Conservation (phyloP, 1,140 invertebrate genomes). For the Parasteatoda tepidariorum region DNA sequence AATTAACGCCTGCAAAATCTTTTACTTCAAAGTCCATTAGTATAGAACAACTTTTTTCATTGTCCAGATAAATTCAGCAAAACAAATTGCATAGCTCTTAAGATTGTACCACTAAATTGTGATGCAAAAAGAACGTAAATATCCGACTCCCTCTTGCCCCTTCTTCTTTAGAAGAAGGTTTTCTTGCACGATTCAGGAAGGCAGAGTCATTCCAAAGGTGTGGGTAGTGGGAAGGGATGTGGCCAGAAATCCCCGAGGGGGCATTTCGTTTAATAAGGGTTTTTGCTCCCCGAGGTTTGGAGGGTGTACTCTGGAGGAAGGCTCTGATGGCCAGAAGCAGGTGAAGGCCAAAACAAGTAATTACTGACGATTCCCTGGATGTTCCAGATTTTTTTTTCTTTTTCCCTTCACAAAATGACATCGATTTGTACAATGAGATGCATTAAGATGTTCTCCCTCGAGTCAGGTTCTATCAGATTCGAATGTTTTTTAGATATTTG, state of each 20-base stretch:
- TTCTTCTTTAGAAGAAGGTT: neutral
- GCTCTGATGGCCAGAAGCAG: conserved; percentile 37
- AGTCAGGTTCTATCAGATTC: too few species aligned
- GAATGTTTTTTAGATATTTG: too few species aligned
- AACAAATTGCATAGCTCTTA: conserved; percentile 8
- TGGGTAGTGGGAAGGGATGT: conserved; percentile 9
- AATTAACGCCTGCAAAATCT: too few species aligned
- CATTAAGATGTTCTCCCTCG: neutral
- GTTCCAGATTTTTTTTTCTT: neutral
- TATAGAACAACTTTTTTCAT: too few species aligned
- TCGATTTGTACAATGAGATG: neutral
- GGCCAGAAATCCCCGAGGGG: neutral
- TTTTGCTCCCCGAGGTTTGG: neutral
- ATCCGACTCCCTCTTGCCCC: neutral
- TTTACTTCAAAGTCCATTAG: too few species aligned
- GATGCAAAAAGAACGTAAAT: conserved; percentile 22
- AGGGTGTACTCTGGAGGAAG: neutral
- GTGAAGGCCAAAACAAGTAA: conserved; percentile 46
- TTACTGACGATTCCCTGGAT: neutral
- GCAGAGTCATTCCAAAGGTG: neutral
- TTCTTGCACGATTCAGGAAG: neutral
- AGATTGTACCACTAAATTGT: neutral
- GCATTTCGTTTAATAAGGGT: conserved; percentile 45
- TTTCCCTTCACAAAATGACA: neutral
- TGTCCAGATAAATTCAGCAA: neutral